phyloP scores from a whole-genome alignment of 2,113 vertebrate species.

The Centrocercus urophasianus region DNA sequence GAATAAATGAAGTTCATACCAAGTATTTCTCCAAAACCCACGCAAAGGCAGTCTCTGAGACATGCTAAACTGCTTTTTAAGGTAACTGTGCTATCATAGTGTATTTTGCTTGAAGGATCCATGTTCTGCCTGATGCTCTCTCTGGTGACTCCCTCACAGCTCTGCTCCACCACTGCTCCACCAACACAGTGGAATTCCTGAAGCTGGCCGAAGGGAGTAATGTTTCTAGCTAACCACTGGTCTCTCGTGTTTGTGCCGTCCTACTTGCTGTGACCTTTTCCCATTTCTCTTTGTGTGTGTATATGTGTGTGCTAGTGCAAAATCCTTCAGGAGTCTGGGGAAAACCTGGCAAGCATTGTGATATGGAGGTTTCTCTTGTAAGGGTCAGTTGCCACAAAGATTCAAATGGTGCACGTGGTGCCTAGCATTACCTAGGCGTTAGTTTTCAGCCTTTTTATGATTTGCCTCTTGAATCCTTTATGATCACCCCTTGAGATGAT shows the following conservation, averaged over 20 bases:
- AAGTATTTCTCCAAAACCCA: not conserved
- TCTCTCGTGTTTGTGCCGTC: not conserved
- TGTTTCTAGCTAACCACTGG: not conserved
- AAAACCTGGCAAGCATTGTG: not conserved
- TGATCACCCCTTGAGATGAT: not conserved
- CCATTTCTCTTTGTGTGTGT: not conserved
- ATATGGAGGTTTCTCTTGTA: not conserved
- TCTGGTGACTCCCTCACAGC: not conserved
- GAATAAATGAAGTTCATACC: not conserved
- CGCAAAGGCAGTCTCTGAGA: not conserved
- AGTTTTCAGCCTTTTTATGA: not conserved
- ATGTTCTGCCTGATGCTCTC: not conserved
- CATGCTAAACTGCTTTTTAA: fast-evolving
- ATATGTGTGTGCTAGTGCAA: fast-evolving
- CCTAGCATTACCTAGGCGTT: not conserved
- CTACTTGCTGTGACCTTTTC: not conserved
- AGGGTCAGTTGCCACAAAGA: not conserved
- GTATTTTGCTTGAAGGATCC: not conserved
- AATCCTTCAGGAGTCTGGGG: no score
- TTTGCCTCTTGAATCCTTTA: not conserved
- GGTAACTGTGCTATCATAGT: not conserved
- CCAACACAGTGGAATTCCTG: not conserved
- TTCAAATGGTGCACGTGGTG: not conserved
- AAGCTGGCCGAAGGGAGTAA: not conserved
- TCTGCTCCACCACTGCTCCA: not conserved